Percentiles rank a stretch among this genome's conserved stretches.
These are phyloP conservation scores for Sitobion miscanthi DNA, from an alignment of 1,140 invertebrate genomes.

Conservation along the genomic window DNA sequence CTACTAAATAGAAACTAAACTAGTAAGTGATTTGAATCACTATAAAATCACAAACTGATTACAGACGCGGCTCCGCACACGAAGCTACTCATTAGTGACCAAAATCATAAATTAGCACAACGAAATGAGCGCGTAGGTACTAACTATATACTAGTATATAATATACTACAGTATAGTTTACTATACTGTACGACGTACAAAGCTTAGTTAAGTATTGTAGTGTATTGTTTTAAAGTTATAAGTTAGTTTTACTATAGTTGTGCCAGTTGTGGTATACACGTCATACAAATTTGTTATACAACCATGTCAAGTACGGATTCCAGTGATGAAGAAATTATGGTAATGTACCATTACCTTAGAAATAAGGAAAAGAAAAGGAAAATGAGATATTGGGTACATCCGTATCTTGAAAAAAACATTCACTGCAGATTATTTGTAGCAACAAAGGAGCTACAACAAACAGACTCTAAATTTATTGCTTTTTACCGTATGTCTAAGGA, in stretches of 20 bases:
- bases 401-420: slow-evolving; percentile 7
- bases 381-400: slow-evolving; percentile 16
- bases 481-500: slow-evolving; percentile 9
- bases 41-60: slow-evolving; percentile 6
- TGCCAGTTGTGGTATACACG: slow-evolving; percentile 11
- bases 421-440: slow-evolving; percentile 29
- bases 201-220: background rate
- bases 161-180: background rate
- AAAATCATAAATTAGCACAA: background rate
- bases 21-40: background rate
- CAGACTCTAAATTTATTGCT: slow-evolving; percentile 13
- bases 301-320: background rate
- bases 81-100: background rate
- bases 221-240: background rate
- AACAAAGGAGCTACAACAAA: background rate
- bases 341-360: too few relatives aligned
- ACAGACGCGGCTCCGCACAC: background rate
- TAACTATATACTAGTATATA: background rate
- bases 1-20: background rate
- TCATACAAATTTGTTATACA: slow-evolving; percentile 30
- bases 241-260: slow-evolving; percentile 18
- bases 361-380: slow-evolving; percentile 12
- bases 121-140: slow-evolving; percentile 2
- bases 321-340: background rate
- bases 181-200: slow-evolving; percentile 6